Conservation (phyloP, 1,140 invertebrate genomes). For the Trichonephila clavipes region DNA sequence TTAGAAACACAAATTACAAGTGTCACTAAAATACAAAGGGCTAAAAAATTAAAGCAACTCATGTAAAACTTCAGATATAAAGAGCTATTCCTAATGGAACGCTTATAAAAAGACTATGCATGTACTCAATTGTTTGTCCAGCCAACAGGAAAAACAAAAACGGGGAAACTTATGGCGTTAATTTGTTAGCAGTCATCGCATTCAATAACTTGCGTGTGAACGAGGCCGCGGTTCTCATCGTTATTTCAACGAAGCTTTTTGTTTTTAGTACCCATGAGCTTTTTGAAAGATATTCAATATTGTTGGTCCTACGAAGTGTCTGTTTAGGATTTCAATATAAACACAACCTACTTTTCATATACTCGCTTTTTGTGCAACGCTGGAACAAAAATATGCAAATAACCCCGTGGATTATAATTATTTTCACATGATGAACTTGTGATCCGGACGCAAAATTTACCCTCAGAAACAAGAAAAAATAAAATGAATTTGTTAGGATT, state of each 20-base stretch:
- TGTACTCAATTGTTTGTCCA: not conserved
- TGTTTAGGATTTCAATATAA: not conserved
- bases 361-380: no score
- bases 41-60: not conserved
- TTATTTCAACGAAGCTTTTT: not conserved
- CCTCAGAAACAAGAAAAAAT: no score
- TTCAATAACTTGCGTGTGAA: not conserved
- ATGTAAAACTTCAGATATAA: no score
- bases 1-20: no score
- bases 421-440: no score
- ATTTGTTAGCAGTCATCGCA: not conserved
- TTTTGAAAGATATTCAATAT: not conserved
- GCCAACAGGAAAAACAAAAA: not conserved
- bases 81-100: not conserved
- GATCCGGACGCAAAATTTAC: no score
- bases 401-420: no score
- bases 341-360: no score
- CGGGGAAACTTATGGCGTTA: slow-evolving; percentile 9
- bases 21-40: not conserved
- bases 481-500: no score
- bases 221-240: not conserved
- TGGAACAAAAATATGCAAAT: no score
- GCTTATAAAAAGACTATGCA: not conserved
- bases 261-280: not conserved
- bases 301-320: not conserved